These are phyloP conservation scores for Bathynomus jamesi DNA, from an alignment of 1,140 invertebrate genomes.

Conservation along the genomic window DNA sequence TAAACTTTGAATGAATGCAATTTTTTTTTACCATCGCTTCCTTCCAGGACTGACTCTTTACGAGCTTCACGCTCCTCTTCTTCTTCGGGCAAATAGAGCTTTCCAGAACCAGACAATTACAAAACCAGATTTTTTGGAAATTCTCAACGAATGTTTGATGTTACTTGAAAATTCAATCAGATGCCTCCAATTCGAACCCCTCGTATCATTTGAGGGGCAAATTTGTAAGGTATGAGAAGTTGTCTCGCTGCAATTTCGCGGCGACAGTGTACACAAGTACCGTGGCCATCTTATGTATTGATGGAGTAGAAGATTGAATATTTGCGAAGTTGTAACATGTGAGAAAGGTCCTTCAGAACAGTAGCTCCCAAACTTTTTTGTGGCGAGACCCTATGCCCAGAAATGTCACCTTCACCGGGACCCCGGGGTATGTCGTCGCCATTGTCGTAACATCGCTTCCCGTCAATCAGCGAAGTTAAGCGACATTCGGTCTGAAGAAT, in stretches of 20 bases:
- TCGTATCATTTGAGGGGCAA: conserved; percentile 27
- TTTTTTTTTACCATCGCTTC: too few species aligned
- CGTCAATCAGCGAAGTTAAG: too few species aligned
- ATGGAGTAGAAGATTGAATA: not conserved
- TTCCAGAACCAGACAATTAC: conserved; percentile 26
- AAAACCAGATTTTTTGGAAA: conserved; percentile 14
- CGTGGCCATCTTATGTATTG: not conserved
- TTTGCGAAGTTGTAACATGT: not conserved
- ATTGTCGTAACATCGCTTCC: too few species aligned
- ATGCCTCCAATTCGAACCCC: conserved; percentile 30
- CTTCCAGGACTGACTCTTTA: conserved; percentile 24
- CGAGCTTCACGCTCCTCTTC: conserved; percentile 32
- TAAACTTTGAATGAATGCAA: too few species aligned
- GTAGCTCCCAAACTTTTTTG: too few species aligned
- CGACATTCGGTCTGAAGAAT: too few species aligned
- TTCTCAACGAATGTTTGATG: conserved; percentile 10
- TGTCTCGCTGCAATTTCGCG: not conserved
- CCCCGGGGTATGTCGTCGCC: too few species aligned
- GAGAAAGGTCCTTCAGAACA: too few species aligned
- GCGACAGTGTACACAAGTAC: not conserved
- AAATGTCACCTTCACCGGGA: too few species aligned
- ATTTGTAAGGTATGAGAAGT: conserved; percentile 20
- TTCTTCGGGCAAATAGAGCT: conserved; percentile 29
- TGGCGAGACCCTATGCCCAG: too few species aligned
- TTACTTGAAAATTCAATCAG: conserved; percentile 17